phyloP scores from a whole-genome alignment of 1,140 invertebrate genomes.

The Vanessa atalanta region DNA sequence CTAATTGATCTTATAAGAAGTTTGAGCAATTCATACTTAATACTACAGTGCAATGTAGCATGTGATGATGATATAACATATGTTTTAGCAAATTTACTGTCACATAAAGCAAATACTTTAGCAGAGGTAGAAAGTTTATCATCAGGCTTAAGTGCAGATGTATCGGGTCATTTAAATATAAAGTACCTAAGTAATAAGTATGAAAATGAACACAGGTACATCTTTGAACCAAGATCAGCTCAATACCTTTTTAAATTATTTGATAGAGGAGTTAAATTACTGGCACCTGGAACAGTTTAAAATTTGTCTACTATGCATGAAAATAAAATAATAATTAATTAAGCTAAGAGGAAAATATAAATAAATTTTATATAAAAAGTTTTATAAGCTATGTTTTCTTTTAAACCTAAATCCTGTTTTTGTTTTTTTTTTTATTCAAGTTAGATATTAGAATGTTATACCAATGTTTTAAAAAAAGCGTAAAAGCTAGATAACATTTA shows the following conservation, averaged over 20 bases:
- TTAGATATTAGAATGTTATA: no score
- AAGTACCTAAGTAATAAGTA: conserved; percentile 71
- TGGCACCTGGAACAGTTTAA: conserved; percentile 82
- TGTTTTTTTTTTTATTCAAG: no score
- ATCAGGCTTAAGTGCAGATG: conserved; percentile 85
- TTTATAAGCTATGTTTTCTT: no score
- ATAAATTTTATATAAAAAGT: background rate
- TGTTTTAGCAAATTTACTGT: conserved; percentile 81
- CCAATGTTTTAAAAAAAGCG: no score
- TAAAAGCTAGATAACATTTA: no score
- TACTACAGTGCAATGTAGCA: conserved; percentile 65
- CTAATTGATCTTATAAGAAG: conserved; percentile 59
- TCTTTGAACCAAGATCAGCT: conserved; percentile 66
- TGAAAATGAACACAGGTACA: conserved; percentile 64
- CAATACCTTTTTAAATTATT: conserved; percentile 85
- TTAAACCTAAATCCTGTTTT: no score
- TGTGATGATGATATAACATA: conserved; percentile 81
- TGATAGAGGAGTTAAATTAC: conserved; percentile 86
- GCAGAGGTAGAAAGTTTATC: conserved; percentile 84
- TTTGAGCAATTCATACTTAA: conserved; percentile 58
- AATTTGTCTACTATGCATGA: background rate
- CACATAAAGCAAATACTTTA: conserved; percentile 83
- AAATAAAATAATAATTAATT: background rate
- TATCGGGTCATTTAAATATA: conserved; percentile 84
- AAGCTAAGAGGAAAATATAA: background rate